Percentiles rank a stretch among this genome's conserved stretches.
Conservation (phyloP, 2,888 invertebrate species). For the Marasmarcha lunaedactyla region DNA sequence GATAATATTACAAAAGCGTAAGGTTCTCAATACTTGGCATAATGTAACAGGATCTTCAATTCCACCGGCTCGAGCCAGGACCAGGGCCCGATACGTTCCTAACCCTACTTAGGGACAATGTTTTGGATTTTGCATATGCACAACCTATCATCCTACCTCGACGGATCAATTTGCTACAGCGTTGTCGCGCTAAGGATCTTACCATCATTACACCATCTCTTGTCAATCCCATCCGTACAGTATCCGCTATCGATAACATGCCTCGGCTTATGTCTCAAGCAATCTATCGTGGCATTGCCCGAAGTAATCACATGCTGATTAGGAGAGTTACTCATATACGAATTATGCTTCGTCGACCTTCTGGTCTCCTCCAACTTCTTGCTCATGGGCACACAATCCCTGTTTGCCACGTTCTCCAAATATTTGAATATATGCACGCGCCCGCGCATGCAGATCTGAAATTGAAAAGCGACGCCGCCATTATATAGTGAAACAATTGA, state of each 20-base stretch:
- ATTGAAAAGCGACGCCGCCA: neutral
- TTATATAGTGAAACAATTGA: neutral
- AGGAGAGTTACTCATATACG: slow-evolving; percentile 43
- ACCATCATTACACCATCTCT: slow-evolving; percentile 87
- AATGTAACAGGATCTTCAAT: too few species aligned
- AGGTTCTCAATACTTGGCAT: too few species aligned
- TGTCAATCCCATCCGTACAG: slow-evolving; percentile 87
- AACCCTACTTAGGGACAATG: too few species aligned
- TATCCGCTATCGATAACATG: slow-evolving; percentile 92
- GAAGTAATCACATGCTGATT: slow-evolving; percentile 49
- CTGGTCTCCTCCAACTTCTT: slow-evolving; percentile 62
- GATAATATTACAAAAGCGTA: too few species aligned
- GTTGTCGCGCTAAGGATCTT: too few species aligned
- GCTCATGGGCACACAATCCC: slow-evolving; percentile 64
- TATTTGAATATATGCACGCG: slow-evolving; percentile 96
- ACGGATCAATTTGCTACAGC: too few species aligned
- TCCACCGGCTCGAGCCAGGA: too few species aligned
- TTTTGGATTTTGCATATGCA: too few species aligned
- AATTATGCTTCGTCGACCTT: slow-evolving; percentile 52
- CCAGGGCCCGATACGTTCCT: too few species aligned
- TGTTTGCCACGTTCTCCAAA: slow-evolving; percentile 88
- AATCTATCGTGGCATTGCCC: slow-evolving; percentile 61
- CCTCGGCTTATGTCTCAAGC: slow-evolving; percentile 57
- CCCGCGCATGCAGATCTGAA: slow-evolving; percentile 90
- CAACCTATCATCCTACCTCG: too few species aligned